phyloP scores from a whole-genome alignment of 1,140 invertebrate species.

The Gonioctena quinquepunctata region DNA sequence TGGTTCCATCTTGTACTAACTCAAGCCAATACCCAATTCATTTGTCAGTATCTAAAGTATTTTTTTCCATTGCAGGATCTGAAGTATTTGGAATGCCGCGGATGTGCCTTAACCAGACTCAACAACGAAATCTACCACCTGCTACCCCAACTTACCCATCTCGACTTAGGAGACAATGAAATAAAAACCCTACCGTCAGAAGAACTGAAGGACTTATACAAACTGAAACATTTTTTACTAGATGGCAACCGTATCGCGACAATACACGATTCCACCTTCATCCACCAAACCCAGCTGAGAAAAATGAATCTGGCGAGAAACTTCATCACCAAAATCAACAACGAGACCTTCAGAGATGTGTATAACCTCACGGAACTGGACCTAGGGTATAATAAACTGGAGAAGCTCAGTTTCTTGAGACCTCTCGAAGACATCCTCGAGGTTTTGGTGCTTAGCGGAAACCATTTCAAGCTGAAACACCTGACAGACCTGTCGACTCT shows the following conservation, averaged over 20 bases:
- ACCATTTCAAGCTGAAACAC: slow-evolving; percentile 56
- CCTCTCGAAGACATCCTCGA: slow-evolving; percentile 63
- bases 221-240: slow-evolving; percentile 67
- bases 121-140: slow-evolving; percentile 74
- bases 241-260: slow-evolving; percentile 77
- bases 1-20: too few species aligned
- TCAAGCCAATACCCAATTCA: too few species aligned
- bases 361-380: slow-evolving; percentile 68
- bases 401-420: slow-evolving; percentile 63
- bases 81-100: slow-evolving; percentile 68
- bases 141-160: slow-evolving; percentile 65
- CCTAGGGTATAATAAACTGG: slow-evolving; percentile 73
- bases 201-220: slow-evolving; percentile 69
- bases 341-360: slow-evolving; percentile 68
- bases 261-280: slow-evolving; percentile 70
- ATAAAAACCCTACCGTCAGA: slow-evolving; percentile 73
- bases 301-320: slow-evolving; percentile 69
- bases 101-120: slow-evolving; percentile 70
- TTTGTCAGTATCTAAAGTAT: too few species aligned
- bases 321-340: slow-evolving; percentile 67
- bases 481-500: slow-evolving; percentile 60
- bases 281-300: slow-evolving; percentile 61
- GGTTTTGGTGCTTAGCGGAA: slow-evolving; percentile 70
- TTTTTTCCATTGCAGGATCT: slow-evolving; percentile 61
- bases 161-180: slow-evolving; percentile 77